Conservation (phyloP, 1,140 invertebrate genomes). For the Leptinotarsa texana region DNA sequence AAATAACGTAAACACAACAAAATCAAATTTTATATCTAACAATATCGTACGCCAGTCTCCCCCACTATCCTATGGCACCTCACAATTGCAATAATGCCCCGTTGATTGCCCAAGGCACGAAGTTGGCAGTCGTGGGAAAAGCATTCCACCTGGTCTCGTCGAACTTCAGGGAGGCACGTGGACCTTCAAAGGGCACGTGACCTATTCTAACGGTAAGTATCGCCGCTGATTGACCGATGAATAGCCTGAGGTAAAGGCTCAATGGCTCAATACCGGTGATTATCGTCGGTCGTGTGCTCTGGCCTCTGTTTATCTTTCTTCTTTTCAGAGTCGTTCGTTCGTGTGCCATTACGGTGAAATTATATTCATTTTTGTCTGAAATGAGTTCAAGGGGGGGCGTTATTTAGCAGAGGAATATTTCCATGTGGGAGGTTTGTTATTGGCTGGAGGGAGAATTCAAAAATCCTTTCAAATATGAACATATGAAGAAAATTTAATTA, state of each 20-base stretch:
- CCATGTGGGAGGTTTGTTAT: too few species aligned
- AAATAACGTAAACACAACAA: too few species aligned
- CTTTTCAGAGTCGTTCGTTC: slow-evolving; percentile 26
- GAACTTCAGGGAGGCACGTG: slow-evolving; percentile 41
- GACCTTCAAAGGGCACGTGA: slow-evolving; percentile 34
- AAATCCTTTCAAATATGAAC: too few species aligned
- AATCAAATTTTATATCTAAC: background rate
- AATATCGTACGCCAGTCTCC: background rate
- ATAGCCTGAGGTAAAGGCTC: slow-evolving; percentile 42
- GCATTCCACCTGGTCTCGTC: slow-evolving; percentile 44
- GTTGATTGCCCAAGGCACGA: slow-evolving; percentile 38
- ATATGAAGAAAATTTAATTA: too few species aligned
- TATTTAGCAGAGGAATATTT: too few species aligned
- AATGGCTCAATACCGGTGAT: slow-evolving; percentile 35
- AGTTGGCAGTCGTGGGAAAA: slow-evolving; percentile 40
- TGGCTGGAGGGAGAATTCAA: too few species aligned
- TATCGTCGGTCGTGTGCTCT: slow-evolving; percentile 41
- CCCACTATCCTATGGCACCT: background rate
- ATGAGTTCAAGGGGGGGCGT: background rate
- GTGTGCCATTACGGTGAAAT: slow-evolving; percentile 21
- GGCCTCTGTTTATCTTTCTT: slow-evolving; percentile 39
- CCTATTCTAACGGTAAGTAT: slow-evolving; percentile 44
- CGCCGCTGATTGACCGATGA: slow-evolving; percentile 48
- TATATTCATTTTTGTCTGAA: slow-evolving; percentile 1
- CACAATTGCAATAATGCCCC: slow-evolving; percentile 36